Base-by-base conservation (phyloP, 2,113 vertebrate genomes). In the Pachycephala philippinensis region DNA sequence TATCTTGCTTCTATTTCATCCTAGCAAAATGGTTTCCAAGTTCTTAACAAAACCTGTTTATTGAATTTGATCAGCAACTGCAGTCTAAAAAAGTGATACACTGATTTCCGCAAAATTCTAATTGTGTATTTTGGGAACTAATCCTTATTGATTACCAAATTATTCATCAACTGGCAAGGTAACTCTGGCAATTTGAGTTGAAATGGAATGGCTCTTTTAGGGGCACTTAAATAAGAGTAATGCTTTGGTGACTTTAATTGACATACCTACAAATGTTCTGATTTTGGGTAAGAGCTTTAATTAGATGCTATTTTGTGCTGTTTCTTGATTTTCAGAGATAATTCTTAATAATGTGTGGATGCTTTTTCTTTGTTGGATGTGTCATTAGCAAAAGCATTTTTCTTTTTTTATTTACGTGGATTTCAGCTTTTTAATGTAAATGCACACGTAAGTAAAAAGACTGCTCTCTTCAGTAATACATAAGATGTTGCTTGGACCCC, bases 341-440 rank as follows among this genome's bases (percentile, higher is more conserved):
- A 31, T 6, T 91, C 90, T 70, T 60, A 64, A 75, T 47, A 22
- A 39, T 24, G 11, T 22, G 16, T 57, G 4, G 76, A 14, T 90
- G 22, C 3, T 59, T n/a, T n/a, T 37, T 71, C 4, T 84, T 80
- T 83, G 13, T 66, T 84, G 40, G 14, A 20, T 92, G 11, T 61
- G 10, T 87, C 33, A 54, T 49, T 60, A 89, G 11, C 16, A 31
- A 68, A 82, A 81, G 1, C 2, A 14, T 42, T 77, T 78, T 69
- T 65, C 1, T 72, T 23, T 22, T 71, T 87, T 84, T 82, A 15
- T 93, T 91, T 83, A 37, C 1, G 2, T 33, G 18, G 4, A 53
- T 83, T 90, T 88, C 53, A 74, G 20, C 11, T 83, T 79, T 86
- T 80, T 78, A 10, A 40, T 76, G n/a, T 82, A 56, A 81, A 72